Percentiles rank a stretch among this genome's conserved stretches.
These are phyloP conservation scores for Dendrolimus kikuchii DNA, from an alignment of 1,140 invertebrate species.

Conservation along the genomic window DNA sequence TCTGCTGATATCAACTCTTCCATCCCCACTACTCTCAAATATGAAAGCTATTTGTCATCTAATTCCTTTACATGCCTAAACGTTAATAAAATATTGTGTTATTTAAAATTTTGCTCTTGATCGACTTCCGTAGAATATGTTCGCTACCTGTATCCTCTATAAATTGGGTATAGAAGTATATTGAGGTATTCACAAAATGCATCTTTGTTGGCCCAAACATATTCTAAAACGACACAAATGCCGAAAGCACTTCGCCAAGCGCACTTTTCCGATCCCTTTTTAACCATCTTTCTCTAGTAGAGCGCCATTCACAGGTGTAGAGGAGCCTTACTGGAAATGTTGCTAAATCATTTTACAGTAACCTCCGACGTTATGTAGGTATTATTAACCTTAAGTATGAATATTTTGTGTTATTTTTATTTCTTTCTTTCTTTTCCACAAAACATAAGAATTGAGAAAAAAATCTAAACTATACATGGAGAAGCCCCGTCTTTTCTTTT, in stretches of 20 bases:
- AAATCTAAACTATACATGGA: too few species aligned
- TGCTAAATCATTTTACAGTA: constrained; percentile 45
- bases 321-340: constrained; percentile 36
- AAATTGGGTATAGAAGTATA: constrained; percentile 6
- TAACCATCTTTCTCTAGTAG: constrained; percentile 27
- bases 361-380: constrained; percentile 22
- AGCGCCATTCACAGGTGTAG: constrained; percentile 34
- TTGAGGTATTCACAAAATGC: constrained; percentile 12
- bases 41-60: too few species aligned
- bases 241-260: constrained; percentile 38
- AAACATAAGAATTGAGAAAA: too few species aligned
- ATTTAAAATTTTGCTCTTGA: too few species aligned
- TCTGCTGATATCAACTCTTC: too few species aligned
- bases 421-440: neutral
- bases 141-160: constrained; percentile 8
- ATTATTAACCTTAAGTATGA: constrained; percentile 8
- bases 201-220: constrained; percentile 19
- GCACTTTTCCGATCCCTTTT: constrained; percentile 43
- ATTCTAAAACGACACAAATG: constrained; percentile 46
- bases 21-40: too few species aligned
- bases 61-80: neutral
- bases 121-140: too few species aligned
- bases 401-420: constrained; percentile 5
- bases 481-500: too few species aligned
- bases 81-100: neutral